Conservation (phyloP, 1,140 invertebrate genomes). For the Pissodes strobi region DNA sequence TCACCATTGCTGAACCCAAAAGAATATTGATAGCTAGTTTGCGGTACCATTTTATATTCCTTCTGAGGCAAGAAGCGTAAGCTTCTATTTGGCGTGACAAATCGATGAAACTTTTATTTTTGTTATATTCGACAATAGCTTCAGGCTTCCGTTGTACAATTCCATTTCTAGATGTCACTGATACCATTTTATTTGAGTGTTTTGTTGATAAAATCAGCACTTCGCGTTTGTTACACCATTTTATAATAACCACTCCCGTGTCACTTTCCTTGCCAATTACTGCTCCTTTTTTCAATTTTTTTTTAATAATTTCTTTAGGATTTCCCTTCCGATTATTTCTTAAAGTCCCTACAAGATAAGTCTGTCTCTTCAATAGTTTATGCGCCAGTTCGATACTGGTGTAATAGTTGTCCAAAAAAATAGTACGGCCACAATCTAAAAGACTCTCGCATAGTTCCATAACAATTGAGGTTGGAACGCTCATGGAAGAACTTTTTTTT, state of each 20-base stretch:
- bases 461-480: conserved; percentile 26
- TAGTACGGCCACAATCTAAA: neutral
- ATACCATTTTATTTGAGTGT: neutral
- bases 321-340: conserved; percentile 51
- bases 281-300: conserved; percentile 53
- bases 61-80: no score
- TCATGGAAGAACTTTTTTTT: neutral
- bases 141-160: no score
- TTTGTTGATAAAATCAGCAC: conserved; percentile 53
- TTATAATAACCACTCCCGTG: conserved; percentile 51
- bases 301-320: conserved; percentile 48
- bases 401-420: conserved; percentile 49
- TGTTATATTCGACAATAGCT: conserved; percentile 56
- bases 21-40: no score
- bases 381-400: conserved; percentile 54
- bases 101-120: no score
- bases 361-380: conserved; percentile 53
- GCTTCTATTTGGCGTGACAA: no score
- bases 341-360: conserved; percentile 57
- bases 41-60: no score
- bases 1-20: no score
- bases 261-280: conserved; percentile 43
- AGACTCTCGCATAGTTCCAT: conserved; percentile 6
- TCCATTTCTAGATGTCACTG: no score
- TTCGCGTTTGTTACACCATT: conserved; percentile 57